Percentiles rank a stretch among this genome's conserved stretches.
Evolutionary conservation across 2,888 invertebrate genomes (phyloP).

Genomic region (Yponomeuta malinellus): DNA sequence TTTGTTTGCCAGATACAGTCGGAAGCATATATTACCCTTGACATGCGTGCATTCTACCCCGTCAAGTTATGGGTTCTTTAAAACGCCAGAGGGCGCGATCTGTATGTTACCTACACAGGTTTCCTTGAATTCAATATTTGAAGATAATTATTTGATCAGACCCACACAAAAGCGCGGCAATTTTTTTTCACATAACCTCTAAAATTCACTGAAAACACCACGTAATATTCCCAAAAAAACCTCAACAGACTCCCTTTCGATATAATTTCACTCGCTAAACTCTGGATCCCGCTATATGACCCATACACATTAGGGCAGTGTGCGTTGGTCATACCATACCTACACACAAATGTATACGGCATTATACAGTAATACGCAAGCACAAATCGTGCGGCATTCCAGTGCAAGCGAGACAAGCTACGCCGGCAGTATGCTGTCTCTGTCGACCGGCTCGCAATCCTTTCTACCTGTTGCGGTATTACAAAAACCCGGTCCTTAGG

Average conservation of each 20-base stretch:
- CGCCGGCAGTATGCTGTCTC: slow-evolving; percentile 48
- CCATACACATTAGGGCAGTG: slow-evolving; percentile 75
- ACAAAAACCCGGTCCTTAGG: slow-evolving; percentile 74
- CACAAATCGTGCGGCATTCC: slow-evolving; percentile 76
- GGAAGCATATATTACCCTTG: no score
- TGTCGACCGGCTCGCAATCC: slow-evolving; percentile 64
- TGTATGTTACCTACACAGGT: slow-evolving; percentile 25
- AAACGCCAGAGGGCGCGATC: not conserved
- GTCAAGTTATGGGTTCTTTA: no score
- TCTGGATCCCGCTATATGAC: slow-evolving; percentile 73
- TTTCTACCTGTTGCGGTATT: slow-evolving; percentile 76
- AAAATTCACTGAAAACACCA: not conserved
- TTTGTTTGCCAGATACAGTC: slow-evolving; percentile 34
- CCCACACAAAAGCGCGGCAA: not conserved
- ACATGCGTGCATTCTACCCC: no score
- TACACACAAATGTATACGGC: slow-evolving; percentile 46
- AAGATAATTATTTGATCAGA: not conserved
- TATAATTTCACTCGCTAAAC: slow-evolving; percentile 75
- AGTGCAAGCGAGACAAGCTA: slow-evolving; percentile 53
- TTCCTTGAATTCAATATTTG: slow-evolving; percentile 8
- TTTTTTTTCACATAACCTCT: not conserved
- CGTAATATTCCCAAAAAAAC: slow-evolving; percentile 39
- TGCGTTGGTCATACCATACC: slow-evolving; percentile 60
- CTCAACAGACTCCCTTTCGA: slow-evolving; percentile 72
- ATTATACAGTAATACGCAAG: slow-evolving; percentile 45